A percentile compares a stretch with the other conserved stretches of the same genome.
phyloP scores from a whole-genome alignment of 1,140 invertebrate species.

The Coptotermes formosanus region DNA sequence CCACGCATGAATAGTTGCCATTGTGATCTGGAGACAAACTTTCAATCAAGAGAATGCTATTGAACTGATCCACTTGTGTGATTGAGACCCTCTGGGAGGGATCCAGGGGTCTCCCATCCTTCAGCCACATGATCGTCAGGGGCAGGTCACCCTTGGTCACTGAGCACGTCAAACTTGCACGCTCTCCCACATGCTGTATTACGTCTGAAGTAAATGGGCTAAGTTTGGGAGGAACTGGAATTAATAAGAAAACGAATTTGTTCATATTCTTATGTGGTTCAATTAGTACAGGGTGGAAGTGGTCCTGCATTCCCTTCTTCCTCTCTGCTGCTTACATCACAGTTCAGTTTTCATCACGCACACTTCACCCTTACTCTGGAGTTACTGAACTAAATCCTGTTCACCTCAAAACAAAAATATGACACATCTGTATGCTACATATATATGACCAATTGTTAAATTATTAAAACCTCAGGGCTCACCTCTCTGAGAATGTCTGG shows the following conservation, averaged over 20 bases:
- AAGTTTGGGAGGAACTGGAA: slow-evolving; percentile 79
- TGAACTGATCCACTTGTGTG: slow-evolving; percentile 72
- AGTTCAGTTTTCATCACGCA: too few species aligned
- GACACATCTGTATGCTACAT: too few species aligned
- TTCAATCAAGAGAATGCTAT: slow-evolving; percentile 75
- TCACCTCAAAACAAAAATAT: too few species aligned
- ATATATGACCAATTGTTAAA: too few species aligned
- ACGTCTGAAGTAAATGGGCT: slow-evolving; percentile 72
- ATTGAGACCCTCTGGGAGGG: slow-evolving; percentile 55
- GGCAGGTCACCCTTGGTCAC: slow-evolving; percentile 77
- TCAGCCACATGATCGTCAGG: slow-evolving; percentile 72
- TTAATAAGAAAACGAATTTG: slow-evolving; percentile 37
- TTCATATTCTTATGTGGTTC: not conserved
- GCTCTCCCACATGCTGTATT: slow-evolving; percentile 71
- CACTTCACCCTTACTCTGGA: too few species aligned
- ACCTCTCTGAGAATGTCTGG: too few species aligned
- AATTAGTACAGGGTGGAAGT: not conserved
- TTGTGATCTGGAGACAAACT: slow-evolving; percentile 74
- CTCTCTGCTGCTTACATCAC: too few species aligned
- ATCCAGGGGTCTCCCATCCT: slow-evolving; percentile 67
- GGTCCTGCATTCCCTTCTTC: not conserved
- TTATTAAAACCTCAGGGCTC: too few species aligned
- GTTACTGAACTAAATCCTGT: too few species aligned
- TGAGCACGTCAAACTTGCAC: slow-evolving; percentile 72
- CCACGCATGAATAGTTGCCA: slow-evolving; percentile 74